Evolutionary conservation across 2,888 invertebrate species (phyloP), one percentile per base, ranked within the genome.

Genomic region (Apantesis nais): DNA sequence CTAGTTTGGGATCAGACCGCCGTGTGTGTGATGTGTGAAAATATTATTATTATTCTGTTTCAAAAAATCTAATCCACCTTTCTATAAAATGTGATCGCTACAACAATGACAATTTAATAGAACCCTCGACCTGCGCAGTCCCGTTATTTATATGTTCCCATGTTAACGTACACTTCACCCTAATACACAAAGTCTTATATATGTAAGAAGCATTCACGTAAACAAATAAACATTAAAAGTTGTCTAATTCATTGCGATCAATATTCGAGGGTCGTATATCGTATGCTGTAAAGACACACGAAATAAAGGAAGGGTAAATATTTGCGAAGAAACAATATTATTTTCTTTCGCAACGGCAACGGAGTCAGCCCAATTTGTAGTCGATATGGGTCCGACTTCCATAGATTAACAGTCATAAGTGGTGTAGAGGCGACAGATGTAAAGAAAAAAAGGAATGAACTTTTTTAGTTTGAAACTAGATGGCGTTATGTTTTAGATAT

Each of bases 311-410:
- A 87, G 87, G 88, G 90, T 91, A 93, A 93, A 93, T 93, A 93
- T 94, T 94, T 93, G 93, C 90, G 89, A 92, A 91, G 93, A 93
- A 94, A 94, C 93, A 94, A 93, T 94, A 94, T 94, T 94, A 94
- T 94, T 93, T 94, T 93, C 90, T 88, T 91, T 89, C 86, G 89
- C 85, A 85, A 82, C 80, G 84, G 86, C 83, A 80, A 80, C 83
- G 81, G 83, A 89, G 88, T 89, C 86, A 85, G 85, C 85, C 86
- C 93, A 92, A 94, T 94, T 94, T 94, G 94, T 93, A 94, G 93
- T 92, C 93, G 91, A 94, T 93, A 93, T 91, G 91, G 90, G 91
- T 94, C 83, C 88, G 88, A 80, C 81, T 72, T 81, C 2, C 88
- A 90, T 72, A 91, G 92, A 92, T 44, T 87, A 87, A 72, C 60